Evolutionary conservation across 1,140 invertebrate species (phyloP).

Genomic region (Ridgeia piscesae): DNA sequence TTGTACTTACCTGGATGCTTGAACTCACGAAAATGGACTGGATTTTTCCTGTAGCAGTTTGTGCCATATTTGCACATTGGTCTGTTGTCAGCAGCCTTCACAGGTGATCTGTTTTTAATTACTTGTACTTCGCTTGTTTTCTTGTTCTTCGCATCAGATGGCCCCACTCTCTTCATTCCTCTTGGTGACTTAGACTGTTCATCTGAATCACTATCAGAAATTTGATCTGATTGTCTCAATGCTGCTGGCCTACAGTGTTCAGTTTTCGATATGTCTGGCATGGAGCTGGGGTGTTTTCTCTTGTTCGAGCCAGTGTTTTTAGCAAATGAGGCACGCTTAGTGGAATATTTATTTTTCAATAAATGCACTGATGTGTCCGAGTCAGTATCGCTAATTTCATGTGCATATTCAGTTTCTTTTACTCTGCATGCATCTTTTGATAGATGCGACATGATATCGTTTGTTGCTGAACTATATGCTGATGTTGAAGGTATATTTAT

Average conservation of each 20-base stretch:
- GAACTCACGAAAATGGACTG: slow-evolving; percentile 28
- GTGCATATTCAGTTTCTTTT: not conserved
- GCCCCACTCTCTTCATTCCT: not conserved
- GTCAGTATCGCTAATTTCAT: not conserved
- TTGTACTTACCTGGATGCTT: slow-evolving; percentile 28
- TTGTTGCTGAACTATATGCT: not conserved
- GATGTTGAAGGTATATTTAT: not conserved
- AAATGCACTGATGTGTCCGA: not conserved
- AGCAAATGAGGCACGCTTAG: not conserved
- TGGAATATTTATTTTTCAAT: not conserved
- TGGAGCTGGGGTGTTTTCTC: not conserved
- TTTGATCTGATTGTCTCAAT: slow-evolving; percentile 4
- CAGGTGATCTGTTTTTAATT: not conserved
- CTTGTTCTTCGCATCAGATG: not conserved
- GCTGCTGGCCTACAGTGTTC: slow-evolving; percentile 7
- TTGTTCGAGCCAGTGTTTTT: not conserved
- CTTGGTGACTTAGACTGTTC: not conserved
- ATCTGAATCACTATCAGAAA: slow-evolving; percentile 22
- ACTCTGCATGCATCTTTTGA: not conserved
- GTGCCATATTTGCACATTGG: slow-evolving; percentile 32
- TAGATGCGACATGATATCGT: not conserved
- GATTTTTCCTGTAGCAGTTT: slow-evolving; percentile 31
- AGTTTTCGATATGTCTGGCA: not conserved
- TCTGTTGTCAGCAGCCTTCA: not conserved
- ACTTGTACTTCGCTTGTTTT: not conserved